These are phyloP conservation scores for Rhinophrynus dorsalis DNA, from an alignment of 2,797 vertebrate species.

Conservation along the genomic window DNA sequence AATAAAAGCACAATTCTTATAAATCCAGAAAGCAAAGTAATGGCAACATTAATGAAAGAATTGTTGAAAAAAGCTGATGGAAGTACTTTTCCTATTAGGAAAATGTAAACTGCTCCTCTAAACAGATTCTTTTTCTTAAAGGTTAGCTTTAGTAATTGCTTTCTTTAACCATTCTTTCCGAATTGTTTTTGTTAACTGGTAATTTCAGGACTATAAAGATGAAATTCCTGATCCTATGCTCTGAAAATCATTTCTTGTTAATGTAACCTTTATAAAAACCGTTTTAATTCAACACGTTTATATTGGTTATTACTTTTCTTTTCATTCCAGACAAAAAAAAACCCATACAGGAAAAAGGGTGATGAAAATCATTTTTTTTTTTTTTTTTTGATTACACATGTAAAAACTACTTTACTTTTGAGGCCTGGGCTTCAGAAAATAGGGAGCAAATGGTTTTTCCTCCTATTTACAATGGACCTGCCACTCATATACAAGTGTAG, in stretches of 20 bases:
- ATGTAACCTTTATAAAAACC: no score
- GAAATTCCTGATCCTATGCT: slow-evolving; percentile 7
- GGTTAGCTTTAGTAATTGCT: slow-evolving; percentile 39
- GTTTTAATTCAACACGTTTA: no score
- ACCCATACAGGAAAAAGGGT: no score
- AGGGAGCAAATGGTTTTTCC: no score
- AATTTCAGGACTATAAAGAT: slow-evolving; percentile 24
- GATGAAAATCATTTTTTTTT: no score
- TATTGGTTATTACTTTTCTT: no score
- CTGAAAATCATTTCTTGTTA: slow-evolving; percentile 8
- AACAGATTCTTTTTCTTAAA: slow-evolving; percentile 33
- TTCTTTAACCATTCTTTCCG: slow-evolving; percentile 10
- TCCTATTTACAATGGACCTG: no score
- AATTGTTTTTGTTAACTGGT: slow-evolving; percentile 35
- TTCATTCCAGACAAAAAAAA: no score
- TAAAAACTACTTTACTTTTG: no score
- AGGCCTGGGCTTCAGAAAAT: no score
- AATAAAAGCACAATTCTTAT: slow-evolving; percentile 31
- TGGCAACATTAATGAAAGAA: slow-evolving; percentile 37
- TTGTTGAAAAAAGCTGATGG: slow-evolving; percentile 29
- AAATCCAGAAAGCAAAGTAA: slow-evolving; percentile 18
- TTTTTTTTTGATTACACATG: no score
- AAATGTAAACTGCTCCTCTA: slow-evolving; percentile 32
- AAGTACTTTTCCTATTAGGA: slow-evolving; percentile 30
- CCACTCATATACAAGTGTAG: no score